Evolutionary conservation across 2,888 invertebrate species (phyloP), one percentile per base, ranked within the genome.

Genomic region (Peribatodes rhomboidaria): DNA sequence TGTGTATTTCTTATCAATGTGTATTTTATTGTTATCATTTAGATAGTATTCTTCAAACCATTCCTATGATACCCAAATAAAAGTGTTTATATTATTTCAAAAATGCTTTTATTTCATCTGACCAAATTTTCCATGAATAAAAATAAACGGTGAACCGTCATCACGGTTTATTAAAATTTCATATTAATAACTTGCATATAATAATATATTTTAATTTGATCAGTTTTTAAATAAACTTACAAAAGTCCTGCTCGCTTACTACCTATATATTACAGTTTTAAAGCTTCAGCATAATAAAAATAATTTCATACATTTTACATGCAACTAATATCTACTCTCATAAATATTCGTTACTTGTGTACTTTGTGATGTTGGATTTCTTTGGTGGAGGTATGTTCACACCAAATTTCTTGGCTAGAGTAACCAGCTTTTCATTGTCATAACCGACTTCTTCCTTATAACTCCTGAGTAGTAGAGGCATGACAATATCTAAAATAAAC

Each of bases 401-500:
- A 67, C 94, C 94, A 83, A 93, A 94, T 79, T 95, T 94, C 76
- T 93, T 91, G 46, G 92, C 94, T 70, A 95, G 82, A 68, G 82
- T 86, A 33, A 88, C 79, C 59, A 95, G 80, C 73, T 93, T 93
- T 57, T 90, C 89, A 75, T 95, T 94, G 50, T 95, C 94, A 72
- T 95, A 94, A 52, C 95, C 94, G 57, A 94, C 94, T 68, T 94
- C 94, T 71, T 95, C 94, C 69, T 93, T 93, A 77, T 95, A 96
- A 77, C 94, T 92, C 77, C 94, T 94, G 69, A 96, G 94, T 80
- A 94, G 94, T 65, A 95, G 90, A 69, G 94, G 95, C 89, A 95
- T 93, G 67, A 96, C 94, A 64, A 94, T 95, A 76, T 94, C 95
- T 78, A 96, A 89, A 70, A 96, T 94, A 91, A 96, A 98, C 84